Conservation (phyloP, 2,797 vertebrate genomes). For the Coluber constrictor region DNA sequence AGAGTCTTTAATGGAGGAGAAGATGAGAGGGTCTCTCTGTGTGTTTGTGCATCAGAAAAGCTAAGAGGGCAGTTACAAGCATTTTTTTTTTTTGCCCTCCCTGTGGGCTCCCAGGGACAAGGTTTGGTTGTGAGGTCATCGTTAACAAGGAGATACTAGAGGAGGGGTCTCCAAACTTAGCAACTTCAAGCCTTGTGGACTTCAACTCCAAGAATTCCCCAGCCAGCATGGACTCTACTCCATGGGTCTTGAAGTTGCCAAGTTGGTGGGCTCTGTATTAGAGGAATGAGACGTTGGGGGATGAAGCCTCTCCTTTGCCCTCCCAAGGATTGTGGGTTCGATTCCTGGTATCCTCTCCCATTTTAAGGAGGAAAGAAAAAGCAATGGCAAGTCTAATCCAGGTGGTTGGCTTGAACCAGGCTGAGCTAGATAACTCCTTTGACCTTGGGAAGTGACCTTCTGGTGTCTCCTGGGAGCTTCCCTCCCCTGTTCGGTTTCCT, state of each 20-base stretch:
- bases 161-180: background rate
- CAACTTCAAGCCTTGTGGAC: background rate
- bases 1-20: background rate
- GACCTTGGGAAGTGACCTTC: background rate
- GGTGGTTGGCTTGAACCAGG: background rate
- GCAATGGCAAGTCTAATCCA: too few relatives aligned
- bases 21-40: background rate
- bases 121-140: background rate
- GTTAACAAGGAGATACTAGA: background rate
- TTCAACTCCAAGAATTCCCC: background rate
- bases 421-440: background rate
- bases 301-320: background rate
- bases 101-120: background rate
- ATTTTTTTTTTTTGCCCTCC: background rate
- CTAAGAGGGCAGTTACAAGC: background rate
- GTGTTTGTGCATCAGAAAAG: background rate
- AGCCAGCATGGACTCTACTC: background rate
- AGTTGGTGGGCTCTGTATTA: background rate
- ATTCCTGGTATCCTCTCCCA: background rate
- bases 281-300: background rate
- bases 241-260: background rate
- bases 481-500: accelerated
- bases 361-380: background rate
- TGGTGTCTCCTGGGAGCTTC: background rate
- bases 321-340: background rate